Conservation (phyloP, 1,140 invertebrate genomes). For the Medauroidea extradentata region DNA sequence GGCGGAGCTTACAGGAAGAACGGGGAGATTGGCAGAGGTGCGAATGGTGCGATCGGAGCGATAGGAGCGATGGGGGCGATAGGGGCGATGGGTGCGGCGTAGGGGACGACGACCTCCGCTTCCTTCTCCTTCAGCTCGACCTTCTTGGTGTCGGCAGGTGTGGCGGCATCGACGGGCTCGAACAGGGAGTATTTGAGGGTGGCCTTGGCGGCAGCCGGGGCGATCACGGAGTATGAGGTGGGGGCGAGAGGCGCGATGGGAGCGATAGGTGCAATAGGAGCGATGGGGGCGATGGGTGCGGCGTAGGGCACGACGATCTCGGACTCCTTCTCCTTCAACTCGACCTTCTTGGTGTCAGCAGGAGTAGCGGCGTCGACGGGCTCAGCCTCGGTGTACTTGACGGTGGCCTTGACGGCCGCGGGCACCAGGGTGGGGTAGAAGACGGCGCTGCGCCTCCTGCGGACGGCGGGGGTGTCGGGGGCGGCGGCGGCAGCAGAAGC, state of each 20-base stretch:
- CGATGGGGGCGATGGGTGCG: not conserved
- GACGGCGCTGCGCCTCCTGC: not conserved
- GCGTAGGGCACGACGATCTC: conserved; percentile 6
- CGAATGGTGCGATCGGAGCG: too few species aligned
- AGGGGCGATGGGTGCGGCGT: not conserved
- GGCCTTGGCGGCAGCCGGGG: conserved; percentile 11
- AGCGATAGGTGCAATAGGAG: not conserved
- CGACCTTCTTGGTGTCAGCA: conserved; percentile 17
- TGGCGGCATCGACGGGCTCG: conserved; percentile 18
- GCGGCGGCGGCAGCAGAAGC: conserved; percentile 14
- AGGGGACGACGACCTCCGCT: conserved; percentile 11
- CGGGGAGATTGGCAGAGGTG: too few species aligned
- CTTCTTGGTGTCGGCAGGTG: conserved; percentile 19
- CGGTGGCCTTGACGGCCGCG: conserved; percentile 2
- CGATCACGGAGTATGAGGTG: not conserved
- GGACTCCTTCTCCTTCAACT: conserved; percentile 13
- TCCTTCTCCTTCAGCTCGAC: conserved; percentile 19
- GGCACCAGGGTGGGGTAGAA: not conserved
- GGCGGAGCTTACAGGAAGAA: too few species aligned
- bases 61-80: not conserved
- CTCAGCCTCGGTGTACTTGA: conserved; percentile 7
- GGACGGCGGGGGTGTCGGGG: conserved; percentile 1
- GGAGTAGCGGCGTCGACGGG: conserved; percentile 16
- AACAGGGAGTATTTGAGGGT: conserved; percentile 12
- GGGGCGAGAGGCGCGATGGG: not conserved